Evolutionary conservation across 2,797 vertebrate species (phyloP).

Genomic region (Serranus cabrilla): DNA sequence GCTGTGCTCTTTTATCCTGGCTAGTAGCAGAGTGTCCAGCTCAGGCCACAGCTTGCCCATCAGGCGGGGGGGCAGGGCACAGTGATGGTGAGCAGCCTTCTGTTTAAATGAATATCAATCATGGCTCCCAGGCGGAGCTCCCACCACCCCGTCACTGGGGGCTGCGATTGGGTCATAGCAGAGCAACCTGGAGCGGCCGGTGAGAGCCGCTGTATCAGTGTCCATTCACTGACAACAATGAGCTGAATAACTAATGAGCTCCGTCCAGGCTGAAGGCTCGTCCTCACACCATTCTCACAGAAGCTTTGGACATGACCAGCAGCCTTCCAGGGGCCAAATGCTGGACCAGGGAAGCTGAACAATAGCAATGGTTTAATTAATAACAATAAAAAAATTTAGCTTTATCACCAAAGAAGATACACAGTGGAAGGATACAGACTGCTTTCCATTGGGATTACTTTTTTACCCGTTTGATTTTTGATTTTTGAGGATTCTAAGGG

Average conservation of each 20-base stretch:
- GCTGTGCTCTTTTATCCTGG: background rate
- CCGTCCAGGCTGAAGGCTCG: constrained; percentile 45
- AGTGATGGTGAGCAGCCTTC: constrained; percentile 36
- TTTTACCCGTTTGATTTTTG: constrained; percentile 29
- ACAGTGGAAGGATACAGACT: background rate
- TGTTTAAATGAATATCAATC: constrained; percentile 71
- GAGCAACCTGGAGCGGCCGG: constrained; percentile 69
- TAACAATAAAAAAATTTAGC: constrained; percentile 18
- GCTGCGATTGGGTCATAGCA: constrained; percentile 72
- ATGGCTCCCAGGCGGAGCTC: constrained; percentile 31
- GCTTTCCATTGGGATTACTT: constrained; percentile 53
- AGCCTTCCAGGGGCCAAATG: constrained; percentile 46
- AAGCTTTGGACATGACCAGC: constrained; percentile 76
- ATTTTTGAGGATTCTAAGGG: constrained; percentile 12
- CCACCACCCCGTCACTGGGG: constrained; percentile 26
- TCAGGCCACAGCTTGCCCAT: constrained; percentile 66
- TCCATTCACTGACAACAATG: constrained; percentile 78
- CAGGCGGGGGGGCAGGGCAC: constrained; percentile 20
- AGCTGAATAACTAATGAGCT: constrained; percentile 79
- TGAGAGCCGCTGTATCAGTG: constrained; percentile 65
- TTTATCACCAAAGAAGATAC: constrained; percentile 56
- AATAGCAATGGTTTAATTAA: constrained; percentile 56
- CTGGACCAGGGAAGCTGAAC: constrained; percentile 41
- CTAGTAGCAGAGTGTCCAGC: constrained; percentile 34
- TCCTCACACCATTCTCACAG: constrained; percentile 51